A percentile compares a stretch with the other conserved stretches of the same genome.
phyloP scores from a whole-genome alignment of 1,140 invertebrate genomes.

The Atopsyche davidsoni region DNA sequence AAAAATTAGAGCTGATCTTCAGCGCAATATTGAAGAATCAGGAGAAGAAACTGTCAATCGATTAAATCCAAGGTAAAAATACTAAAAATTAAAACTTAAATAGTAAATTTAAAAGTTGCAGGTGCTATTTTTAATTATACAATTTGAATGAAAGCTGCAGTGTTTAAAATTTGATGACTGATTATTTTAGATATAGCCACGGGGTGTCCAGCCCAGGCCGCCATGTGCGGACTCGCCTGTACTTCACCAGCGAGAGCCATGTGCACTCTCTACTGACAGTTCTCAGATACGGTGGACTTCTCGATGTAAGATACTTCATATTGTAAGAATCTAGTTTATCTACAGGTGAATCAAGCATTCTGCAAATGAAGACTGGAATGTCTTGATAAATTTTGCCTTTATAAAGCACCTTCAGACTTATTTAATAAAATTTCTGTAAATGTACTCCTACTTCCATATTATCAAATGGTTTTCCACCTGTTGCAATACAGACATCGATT shows the following conservation, averaged over 20 bases:
- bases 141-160: slow-evolving; percentile 15
- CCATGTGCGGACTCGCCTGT: slow-evolving; percentile 93
- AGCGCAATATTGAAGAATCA: slow-evolving; percentile 84
- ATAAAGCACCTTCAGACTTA: too few relatives aligned
- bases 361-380: too few relatives aligned
- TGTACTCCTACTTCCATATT: too few relatives aligned
- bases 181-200: slow-evolving; percentile 76
- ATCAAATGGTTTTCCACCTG: too few relatives aligned
- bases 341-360: too few relatives aligned
- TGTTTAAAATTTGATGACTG: not conserved
- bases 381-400: too few relatives aligned
- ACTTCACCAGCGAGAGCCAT: slow-evolving; percentile 99
- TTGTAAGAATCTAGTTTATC: too few relatives aligned
- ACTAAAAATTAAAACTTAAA: slow-evolving; percentile 2
- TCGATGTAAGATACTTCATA: slow-evolving; percentile 61
- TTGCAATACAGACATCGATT: too few relatives aligned
- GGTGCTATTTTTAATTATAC: not conserved
- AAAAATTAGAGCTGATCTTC: slow-evolving; percentile 93
- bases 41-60: slow-evolving; percentile 89
- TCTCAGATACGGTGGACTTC: slow-evolving; percentile 85
- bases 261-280: slow-evolving; percentile 97
- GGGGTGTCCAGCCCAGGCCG: slow-evolving; percentile 96
- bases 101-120: not conserved
- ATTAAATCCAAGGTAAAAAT: slow-evolving; percentile 79
- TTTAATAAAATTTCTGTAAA: too few relatives aligned